phyloP scores from a whole-genome alignment of 2,888 invertebrate species.

The Campopleginae sp. region DNA sequence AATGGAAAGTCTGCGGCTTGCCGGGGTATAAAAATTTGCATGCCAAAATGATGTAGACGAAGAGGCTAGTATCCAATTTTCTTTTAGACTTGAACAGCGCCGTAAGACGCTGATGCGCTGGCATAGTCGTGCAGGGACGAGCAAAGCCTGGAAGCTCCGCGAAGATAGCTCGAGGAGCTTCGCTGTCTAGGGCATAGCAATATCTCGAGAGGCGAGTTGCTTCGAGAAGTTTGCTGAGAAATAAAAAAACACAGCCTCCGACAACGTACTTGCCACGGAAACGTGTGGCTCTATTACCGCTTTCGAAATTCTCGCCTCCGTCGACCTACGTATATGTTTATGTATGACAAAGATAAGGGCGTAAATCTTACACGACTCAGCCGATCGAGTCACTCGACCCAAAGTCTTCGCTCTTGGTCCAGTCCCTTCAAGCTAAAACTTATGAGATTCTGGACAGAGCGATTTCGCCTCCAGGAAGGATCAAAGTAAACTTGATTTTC shows the following conservation, averaged over 20 bases:
- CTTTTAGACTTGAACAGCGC: slow-evolving; percentile 54
- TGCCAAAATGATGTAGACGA: slow-evolving; percentile 67
- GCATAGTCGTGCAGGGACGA: slow-evolving; percentile 10
- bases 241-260: background rate
- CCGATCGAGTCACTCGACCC: background rate
- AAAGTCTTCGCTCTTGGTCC: background rate
- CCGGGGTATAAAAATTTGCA: slow-evolving; percentile 68
- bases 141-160: slow-evolving; percentile 23
- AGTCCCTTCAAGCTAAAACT: slow-evolving; percentile 45
- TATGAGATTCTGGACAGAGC: slow-evolving; percentile 48
- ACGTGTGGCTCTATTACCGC: slow-evolving; percentile 19
- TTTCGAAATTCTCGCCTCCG: slow-evolving; percentile 51
- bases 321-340: background rate
- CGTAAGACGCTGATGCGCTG: slow-evolving; percentile 19
- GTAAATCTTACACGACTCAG: slow-evolving; percentile 13
- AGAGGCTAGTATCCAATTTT: slow-evolving; percentile 69
- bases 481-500: slow-evolving; percentile 27
- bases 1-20: slow-evolving; percentile 33
- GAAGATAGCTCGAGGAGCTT: slow-evolving; percentile 51
- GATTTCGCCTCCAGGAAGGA: slow-evolving; percentile 33
- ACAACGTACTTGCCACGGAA: slow-evolving; percentile 42
- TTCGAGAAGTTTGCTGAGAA: slow-evolving; percentile 43
- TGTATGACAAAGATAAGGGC: background rate
- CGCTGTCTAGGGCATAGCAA: slow-evolving; percentile 35
- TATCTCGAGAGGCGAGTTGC: slow-evolving; percentile 56